phyloP scores from a whole-genome alignment of 2,113 vertebrate species.

The Xerus inauris region DNA sequence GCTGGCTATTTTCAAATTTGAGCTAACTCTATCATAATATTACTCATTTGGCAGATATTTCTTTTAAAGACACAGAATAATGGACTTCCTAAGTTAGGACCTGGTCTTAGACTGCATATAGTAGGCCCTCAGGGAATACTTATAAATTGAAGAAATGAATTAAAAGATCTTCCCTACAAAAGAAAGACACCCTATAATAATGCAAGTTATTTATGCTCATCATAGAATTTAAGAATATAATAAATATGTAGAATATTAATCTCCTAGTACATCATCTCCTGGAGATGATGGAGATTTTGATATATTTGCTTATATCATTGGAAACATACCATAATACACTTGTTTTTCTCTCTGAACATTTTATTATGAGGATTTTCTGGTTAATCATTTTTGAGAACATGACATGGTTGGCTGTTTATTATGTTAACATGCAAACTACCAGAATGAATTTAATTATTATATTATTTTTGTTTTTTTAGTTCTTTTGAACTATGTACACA shows the following conservation, averaged over 20 bases:
- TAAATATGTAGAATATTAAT: background rate
- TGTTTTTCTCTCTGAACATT: background rate
- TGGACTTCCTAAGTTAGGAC: background rate
- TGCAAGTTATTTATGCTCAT: background rate
- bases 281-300: background rate
- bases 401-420: background rate
- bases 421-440: background rate
- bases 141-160: background rate
- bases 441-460: background rate
- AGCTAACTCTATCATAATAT: background rate
- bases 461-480: background rate
- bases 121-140: background rate
- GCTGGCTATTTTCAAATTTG: background rate
- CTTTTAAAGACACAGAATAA: background rate
- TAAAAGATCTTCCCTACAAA: background rate
- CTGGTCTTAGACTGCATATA: background rate
- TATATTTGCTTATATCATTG: background rate
- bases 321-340: background rate
- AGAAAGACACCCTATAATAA: background rate
- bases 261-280: background rate
- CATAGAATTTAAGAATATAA: background rate
- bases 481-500: background rate
- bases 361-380: background rate
- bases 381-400: background rate
- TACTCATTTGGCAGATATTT: background rate